phyloP scores from a whole-genome alignment of 1,140 invertebrate genomes.

The Ostrea edulis region DNA sequence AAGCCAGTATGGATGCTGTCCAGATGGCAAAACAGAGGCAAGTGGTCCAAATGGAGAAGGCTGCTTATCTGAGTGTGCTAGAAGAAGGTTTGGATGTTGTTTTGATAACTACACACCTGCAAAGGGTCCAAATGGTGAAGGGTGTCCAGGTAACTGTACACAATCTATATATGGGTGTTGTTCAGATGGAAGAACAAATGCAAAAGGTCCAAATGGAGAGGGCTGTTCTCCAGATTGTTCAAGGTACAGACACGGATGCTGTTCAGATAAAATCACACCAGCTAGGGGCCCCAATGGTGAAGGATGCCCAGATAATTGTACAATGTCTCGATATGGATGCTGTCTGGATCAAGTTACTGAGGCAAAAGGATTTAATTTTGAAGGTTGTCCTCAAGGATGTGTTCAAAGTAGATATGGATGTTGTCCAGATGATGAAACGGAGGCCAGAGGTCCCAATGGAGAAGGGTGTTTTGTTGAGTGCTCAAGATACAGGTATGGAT shows the following conservation, averaged over 20 bases:
- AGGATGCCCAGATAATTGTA: constrained; percentile 41
- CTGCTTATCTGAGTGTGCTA: constrained; percentile 63
- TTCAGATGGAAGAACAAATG: constrained; percentile 48
- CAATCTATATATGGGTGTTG: constrained; percentile 60
- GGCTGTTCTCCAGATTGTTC: constrained; percentile 38
- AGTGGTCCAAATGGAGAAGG: constrained; percentile 44
- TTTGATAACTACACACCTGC: constrained; percentile 50
- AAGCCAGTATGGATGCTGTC: constrained; percentile 54
- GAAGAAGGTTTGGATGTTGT: constrained; percentile 52
- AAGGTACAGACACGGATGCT: constrained; percentile 35
- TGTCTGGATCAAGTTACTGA: constrained; percentile 60
- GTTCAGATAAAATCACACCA: constrained; percentile 44
- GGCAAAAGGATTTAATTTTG: constrained; percentile 67
- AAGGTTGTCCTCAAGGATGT: constrained; percentile 48
- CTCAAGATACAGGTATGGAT: constrained; percentile 4
- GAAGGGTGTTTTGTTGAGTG: constrained; percentile 27
- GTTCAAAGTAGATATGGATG: constrained; percentile 16
- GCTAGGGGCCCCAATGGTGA: constrained; percentile 32
- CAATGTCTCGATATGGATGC: constrained; percentile 39
- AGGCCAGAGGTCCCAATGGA: constrained; percentile 24
- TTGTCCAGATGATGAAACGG: constrained; percentile 21
- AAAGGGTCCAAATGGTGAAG: constrained; percentile 45
- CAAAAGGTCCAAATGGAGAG: constrained; percentile 14
- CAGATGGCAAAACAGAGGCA: constrained; percentile 50
- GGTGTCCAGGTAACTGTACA: constrained; percentile 39